Evolutionary conservation across 2,113 vertebrate species (phyloP), one percentile per base, ranked within the genome.

Genomic region (Hemichromis elongatus): DNA sequence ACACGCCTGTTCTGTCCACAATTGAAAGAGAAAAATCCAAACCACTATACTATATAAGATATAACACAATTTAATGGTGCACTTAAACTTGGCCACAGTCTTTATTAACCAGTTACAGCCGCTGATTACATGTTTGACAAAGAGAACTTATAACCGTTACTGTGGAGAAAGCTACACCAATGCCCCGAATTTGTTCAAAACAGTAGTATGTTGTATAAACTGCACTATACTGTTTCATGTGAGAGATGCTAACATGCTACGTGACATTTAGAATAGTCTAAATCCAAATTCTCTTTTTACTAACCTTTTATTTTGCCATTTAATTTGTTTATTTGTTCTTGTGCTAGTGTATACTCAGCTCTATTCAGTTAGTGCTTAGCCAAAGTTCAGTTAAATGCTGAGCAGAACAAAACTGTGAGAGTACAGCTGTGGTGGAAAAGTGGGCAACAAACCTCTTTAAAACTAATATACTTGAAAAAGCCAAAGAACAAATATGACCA

Each of bases 1-100:
- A n/a, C 14, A 40, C 1, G 1, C 0, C 63, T 68, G 12, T 24
- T 24, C 63, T 68, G 63, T 0, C 12, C 35, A 68, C 7, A 68
- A 42, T 68, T 42, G 3, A 42, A 68, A 42, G 2, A 68, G 35
- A 68, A 42, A 68, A 68, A 68, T 70, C 1, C 37, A 70, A 70
- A 70, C 37, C 21, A 70, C 40, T 26, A 56, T 40, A 56, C 2
- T 13, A 42, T 40, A 11, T 42, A 56, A 30, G 21, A 28, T 40
- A 21, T 24, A 24, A 26, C 0, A 53, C n/a, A 8, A 55, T 61
- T 77, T 79, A 10, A 63, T 28, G 16, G 35, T 45, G 50, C 5
- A 7, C 53, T 42, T 42, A 30, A 56, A 56, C 7, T 4, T 26
- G 10, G 13, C 73, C 35, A 47, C 35, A 50, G 19, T 52, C 2